Percentiles rank a stretch among this genome's conserved stretches.
These are phyloP conservation scores for Bradypodion ventrale DNA, from an alignment of 2,797 vertebrate species.

Conservation along the genomic window DNA sequence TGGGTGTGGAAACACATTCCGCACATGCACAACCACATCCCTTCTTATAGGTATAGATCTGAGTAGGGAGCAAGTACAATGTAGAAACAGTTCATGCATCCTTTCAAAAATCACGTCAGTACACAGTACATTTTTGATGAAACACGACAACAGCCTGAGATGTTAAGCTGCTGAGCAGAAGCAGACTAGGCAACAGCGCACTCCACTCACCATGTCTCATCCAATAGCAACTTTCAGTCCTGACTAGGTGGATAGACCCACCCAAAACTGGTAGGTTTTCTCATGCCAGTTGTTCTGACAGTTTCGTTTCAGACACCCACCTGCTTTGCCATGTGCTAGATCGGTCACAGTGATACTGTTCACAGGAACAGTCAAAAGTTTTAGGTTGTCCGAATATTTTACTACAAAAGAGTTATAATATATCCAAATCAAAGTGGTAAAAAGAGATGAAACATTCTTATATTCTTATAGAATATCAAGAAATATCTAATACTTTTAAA, in stretches of 20 bases:
- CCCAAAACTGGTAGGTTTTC: slow-evolving; percentile 10
- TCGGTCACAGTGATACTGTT: not conserved
- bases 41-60: too few species aligned
- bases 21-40: too few species aligned
- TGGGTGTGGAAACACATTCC: too few species aligned
- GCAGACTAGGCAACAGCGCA: not conserved
- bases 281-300: not conserved
- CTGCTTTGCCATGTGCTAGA: not conserved
- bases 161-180: not conserved
- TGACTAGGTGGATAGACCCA: slow-evolving; percentile 41
- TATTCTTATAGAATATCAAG: not conserved
- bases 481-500: not conserved
- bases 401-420: not conserved
- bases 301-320: not conserved
- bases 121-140: slow-evolving; percentile 8
- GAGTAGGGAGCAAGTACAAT: not conserved
- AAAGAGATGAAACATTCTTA: not conserved
- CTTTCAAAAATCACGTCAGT: slow-evolving; percentile 16
- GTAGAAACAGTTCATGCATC: slow-evolving; percentile 6
- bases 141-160: slow-evolving; percentile 30
- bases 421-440: not conserved
- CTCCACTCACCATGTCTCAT: not conserved
- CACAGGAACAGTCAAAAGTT: not conserved
- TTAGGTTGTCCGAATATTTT: not conserved
- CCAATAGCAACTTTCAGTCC: slow-evolving; percentile 10